Evolutionary conservation across 2,113 vertebrate genomes (phyloP), one percentile per base, ranked within the genome.

Genomic region (Chloropsis hardwickii): DNA sequence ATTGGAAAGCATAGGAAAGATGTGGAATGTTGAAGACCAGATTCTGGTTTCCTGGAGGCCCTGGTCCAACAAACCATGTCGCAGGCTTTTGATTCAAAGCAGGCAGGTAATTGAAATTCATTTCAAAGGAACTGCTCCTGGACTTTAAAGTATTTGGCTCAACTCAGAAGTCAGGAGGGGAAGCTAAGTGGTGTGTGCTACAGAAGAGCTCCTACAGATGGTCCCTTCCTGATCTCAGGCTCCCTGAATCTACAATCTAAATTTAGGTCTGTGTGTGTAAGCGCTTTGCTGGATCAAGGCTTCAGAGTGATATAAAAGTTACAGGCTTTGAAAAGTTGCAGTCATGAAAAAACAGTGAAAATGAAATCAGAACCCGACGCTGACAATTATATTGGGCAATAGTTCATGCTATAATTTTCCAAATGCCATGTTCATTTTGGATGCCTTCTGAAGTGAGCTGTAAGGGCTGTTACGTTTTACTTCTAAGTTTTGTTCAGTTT

Each of bases 101-200:
- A 96, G 83, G 92, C 69, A 73, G 77, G 93, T 93, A 93, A 96
- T 69, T 96, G 93, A 97, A 95, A 95, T 90, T 90, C 71, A 57
- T 96, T 97, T 96, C 93, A 96, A 92, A 96, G 88, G 85, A 74
- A 16, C 56, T 94, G 80, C 77, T 93, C 60, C 71, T 90, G 92
- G 90, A 94, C 94, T 95, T 97, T 93, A 93, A 96, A 94, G 88
- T 78, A 72, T 92, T 96, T 95, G 94, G 92, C 92, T 96, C 86
- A 93, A 96, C 77, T 96, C 82, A 81, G 88, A 90, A 92, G 88
- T 88, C 88, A 94, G 90, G 72, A 96, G 90, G 90, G 85, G 90
- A 96, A 93, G 61, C 77, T 81, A 83, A 94, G 86, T 81, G 86
- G 65, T 86, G 89, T 95, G 90, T 88, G 82, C 72, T 95, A 92